These are phyloP conservation scores for Prunella himalayana DNA, from an alignment of 2,113 vertebrate genomes.

Conservation along the genomic window DNA sequence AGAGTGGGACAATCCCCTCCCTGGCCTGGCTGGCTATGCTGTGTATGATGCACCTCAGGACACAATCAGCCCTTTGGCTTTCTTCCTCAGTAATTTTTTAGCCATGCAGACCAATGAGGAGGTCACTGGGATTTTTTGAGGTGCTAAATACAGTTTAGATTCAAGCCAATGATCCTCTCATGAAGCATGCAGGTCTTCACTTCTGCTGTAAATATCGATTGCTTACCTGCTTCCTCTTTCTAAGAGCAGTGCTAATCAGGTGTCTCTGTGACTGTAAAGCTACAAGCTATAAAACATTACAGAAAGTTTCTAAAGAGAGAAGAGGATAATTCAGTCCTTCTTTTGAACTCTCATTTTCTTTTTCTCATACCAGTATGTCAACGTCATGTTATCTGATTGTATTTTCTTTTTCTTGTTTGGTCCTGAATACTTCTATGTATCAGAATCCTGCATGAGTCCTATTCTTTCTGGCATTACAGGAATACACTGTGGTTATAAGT, in stretches of 20 bases:
- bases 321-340: not conserved
- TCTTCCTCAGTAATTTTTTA: not conserved
- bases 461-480: not conserved
- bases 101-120: not conserved
- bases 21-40: fast-evolving
- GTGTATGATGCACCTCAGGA: not conserved
- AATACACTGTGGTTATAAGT: not conserved
- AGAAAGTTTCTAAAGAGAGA: not conserved
- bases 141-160: not conserved
- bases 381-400: not conserved
- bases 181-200: not conserved
- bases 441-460: not conserved
- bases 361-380: not conserved
- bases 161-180: not conserved
- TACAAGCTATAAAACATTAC: not conserved
- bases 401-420: not conserved
- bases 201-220: not conserved
- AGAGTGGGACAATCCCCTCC: not conserved
- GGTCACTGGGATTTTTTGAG: not conserved
- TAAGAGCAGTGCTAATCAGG: not conserved
- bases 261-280: not conserved
- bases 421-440: not conserved
- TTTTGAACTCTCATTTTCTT: not conserved
- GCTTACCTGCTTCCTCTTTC: not conserved
- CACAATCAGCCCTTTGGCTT: not conserved